Evolutionary conservation across 1,140 invertebrate genomes (phyloP), one percentile per base, ranked within the genome.

Genomic region (Lepidurus packardi): DNA sequence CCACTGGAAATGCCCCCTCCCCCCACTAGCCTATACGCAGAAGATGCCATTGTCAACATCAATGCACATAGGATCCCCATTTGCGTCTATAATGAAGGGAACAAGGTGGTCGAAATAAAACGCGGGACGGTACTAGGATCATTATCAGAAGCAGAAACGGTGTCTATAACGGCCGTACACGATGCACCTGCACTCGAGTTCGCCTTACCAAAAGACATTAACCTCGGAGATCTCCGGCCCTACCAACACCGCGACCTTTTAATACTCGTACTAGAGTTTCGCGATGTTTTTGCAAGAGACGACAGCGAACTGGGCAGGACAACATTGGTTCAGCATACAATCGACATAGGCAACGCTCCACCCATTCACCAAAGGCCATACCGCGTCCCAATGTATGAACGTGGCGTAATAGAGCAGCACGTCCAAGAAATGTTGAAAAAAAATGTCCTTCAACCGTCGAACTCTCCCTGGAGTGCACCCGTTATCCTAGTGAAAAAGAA

Each of bases 391-490:
- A 25, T 34, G 10, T 10, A 6, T 13, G 5, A 42, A 74, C 25
- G 73, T 1, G 73, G 21, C 25, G 10, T 42, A 34, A 42, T 74
- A 74, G 73, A 74, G 6, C 10, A 25, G 21, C 25, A 74, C 25
- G 4, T 9, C 73, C 25, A 21, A 42, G 41, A 74, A 10, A 74
- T 74, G 73, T 21, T 74, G 0, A 74, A 21, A 21, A n/a, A 25
- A 74, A 42, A 42, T 21, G 3, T 74, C 21, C 44, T 77, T 47
- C 73, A 74, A 16, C 78, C 73, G 10, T 78, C 78, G n/a, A 75
- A 78, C 42, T 80, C 77, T 11, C 80, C 79, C 13, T 83, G 76
- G 78, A 25, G 78, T 16, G 65, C 74, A 43, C 78, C 78, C 25
- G 73, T 77, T 25, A 65, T 80, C 13, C 41, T 80, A 16, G 47